Base-by-base conservation (phyloP, 2,888 invertebrate genomes). In the Thecocarcelia acutangulata region DNA sequence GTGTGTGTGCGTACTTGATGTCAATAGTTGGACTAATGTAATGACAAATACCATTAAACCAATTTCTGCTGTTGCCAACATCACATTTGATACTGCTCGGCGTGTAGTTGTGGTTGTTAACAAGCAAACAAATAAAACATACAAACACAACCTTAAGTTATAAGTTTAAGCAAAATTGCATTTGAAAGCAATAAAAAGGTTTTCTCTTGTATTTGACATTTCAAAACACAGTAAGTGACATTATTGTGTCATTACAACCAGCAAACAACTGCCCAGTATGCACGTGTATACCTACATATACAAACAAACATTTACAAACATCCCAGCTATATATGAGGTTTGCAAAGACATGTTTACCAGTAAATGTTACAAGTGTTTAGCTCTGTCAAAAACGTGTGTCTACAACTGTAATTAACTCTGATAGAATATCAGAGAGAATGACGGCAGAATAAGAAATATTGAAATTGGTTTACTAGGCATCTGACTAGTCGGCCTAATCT, bases 141-240 rank as follows among this genome's bases (percentile, higher is more conserved):
- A 33, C 33, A 33, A 33, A 33, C 33, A 59, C 42, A 66, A 72
- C 54, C 63, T 37, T 24, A 76, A 54, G 11, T 52, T 50, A 11
- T 63, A n/a, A n/a, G 63, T 64, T 46, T 17, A 46, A 44, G n/a
- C 66, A 44, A 46, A 69, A 54, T 37, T 72, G 54, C 70, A 63
- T 61, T 72, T 68, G 66, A 66, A 78, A 72, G 58, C 70, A 81
- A 83, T 83, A 75, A 81, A n/a, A 81, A 70, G 70, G 72, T 75
- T 19, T 61, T 15, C 50, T 46, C 33, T 21, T 79, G 69, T 50
- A 33, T 40, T 77, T 78, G 72, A 72, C 72, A 66, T 78, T 72
- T 63, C 63, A 11, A 28, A 69, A 59, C 37, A 70, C 48, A 68
- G 63, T 48, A 72, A 76, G 52, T 68, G 63, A 80, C 72, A 61